Evolutionary conservation across 1,140 invertebrate species (phyloP).

Genomic region (Euura lappo): DNA sequence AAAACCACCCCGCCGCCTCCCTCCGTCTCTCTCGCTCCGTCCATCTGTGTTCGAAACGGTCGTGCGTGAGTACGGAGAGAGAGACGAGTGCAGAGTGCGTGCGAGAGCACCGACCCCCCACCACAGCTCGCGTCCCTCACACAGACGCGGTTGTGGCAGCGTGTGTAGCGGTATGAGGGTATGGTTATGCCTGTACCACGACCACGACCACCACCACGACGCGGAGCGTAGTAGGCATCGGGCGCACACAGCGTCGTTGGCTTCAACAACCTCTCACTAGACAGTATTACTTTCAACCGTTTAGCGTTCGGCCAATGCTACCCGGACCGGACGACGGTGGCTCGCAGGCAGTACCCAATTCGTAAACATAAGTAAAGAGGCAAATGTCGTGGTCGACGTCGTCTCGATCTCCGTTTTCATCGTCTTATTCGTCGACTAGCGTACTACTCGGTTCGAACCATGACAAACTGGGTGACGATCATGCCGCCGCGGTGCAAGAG

Average conservation of each 20-base stretch:
- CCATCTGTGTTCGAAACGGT: conserved; percentile 15
- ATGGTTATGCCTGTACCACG: not conserved
- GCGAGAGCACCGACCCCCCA: conserved; percentile 10
- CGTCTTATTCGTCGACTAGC: not conserved
- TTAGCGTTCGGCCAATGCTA: conserved; percentile 44
- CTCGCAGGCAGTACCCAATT: not conserved
- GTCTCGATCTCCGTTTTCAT: not conserved
- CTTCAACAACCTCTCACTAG: conserved; percentile 54
- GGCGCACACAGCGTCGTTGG: conserved; percentile 33
- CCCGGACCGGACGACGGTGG: conserved; percentile 14
- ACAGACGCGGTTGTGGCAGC: conserved; percentile 1
- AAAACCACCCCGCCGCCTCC: conserved; percentile 30
- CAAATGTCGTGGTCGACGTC: conserved; percentile 19
- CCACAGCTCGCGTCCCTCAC: conserved; percentile 16
- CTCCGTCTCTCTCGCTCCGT: conserved; percentile 8
- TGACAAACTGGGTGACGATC: not conserved
- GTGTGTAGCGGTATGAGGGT: conserved; percentile 26
- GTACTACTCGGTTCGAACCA: conserved; percentile 4
- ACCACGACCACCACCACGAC: conserved; percentile 9
- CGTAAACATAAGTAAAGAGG: conserved; percentile 9
- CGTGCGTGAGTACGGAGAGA: conserved; percentile 22
- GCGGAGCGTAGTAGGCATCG: conserved; percentile 28
- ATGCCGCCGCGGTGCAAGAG: not conserved
- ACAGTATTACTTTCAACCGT: conserved; percentile 55
- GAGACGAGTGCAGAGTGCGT: not conserved